These are phyloP conservation scores for Oppia nitens DNA, from an alignment of 1,140 invertebrate species.

Conservation along the genomic window DNA sequence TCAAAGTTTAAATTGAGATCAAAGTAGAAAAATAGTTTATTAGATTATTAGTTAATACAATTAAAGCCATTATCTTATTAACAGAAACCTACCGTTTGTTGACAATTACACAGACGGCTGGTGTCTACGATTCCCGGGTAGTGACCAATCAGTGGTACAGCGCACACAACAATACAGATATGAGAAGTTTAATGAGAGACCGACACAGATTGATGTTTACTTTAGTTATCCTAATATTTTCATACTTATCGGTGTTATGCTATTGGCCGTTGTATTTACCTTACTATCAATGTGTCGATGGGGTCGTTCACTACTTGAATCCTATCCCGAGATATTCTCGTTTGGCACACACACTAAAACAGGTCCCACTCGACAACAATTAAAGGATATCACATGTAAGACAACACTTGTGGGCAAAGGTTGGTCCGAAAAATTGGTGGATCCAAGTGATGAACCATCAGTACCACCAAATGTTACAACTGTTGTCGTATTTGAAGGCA, in stretches of 20 bases:
- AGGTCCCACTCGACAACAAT: conserved; percentile 6
- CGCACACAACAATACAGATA: conserved; percentile 56
- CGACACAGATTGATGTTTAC: conserved; percentile 31
- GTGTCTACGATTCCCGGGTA: conserved; percentile 55
- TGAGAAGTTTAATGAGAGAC: conserved; percentile 45
- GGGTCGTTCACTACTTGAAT: not conserved
- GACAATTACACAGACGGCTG: conserved; percentile 34
- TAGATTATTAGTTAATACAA: not conserved
- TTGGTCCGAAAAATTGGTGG: not conserved
- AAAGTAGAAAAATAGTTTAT: not conserved
- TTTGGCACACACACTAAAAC: conserved; percentile 6
- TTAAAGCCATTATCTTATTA: not conserved
- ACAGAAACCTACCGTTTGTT: not conserved
- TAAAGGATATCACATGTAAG: too few species aligned
- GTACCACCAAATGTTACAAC: too few species aligned
- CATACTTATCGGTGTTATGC: conserved; percentile 24
- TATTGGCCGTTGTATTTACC: conserved; percentile 31
- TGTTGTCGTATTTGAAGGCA: conserved; percentile 37
- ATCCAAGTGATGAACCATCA: too few species aligned
- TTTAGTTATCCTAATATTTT: too few species aligned
- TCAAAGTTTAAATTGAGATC: not conserved
- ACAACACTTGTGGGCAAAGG: not conserved
- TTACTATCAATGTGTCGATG: not conserved
- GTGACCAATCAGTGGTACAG: conserved; percentile 57
- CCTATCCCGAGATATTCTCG: conserved; percentile 1